Percentiles rank a stretch among this genome's conserved stretches.
These are phyloP conservation scores for Anastrepha obliqua DNA, from an alignment of 1,140 invertebrate species.

Conservation along the genomic window DNA sequence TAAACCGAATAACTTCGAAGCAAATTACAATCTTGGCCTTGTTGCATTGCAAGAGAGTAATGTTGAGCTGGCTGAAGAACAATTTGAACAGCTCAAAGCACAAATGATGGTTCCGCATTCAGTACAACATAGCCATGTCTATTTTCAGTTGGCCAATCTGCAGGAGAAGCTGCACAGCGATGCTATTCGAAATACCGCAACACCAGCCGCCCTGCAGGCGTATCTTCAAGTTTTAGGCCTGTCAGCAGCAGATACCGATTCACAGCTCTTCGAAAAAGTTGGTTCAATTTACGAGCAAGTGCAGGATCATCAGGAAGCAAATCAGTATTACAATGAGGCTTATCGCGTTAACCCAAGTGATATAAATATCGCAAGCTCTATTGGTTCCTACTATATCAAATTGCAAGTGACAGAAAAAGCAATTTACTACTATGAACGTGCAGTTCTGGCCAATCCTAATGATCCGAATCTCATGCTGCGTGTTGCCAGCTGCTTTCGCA, in stretches of 20 bases:
- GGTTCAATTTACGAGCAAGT: constrained; percentile 89
- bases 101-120: constrained; percentile 73
- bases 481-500: constrained; percentile 88
- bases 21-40: constrained; percentile 92
- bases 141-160: constrained; percentile 90
- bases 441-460: constrained; percentile 89
- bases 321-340: constrained; percentile 94
- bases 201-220: constrained; percentile 86
- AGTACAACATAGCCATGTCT: constrained; percentile 83
- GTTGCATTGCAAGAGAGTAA: constrained; percentile 82
- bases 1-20: constrained; percentile 91
- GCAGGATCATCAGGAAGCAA: constrained; percentile 93
- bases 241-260: constrained; percentile 84
- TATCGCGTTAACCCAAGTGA: constrained; percentile 93
- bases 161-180: constrained; percentile 78
- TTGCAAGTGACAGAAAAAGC: constrained; percentile 92
- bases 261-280: constrained; percentile 86
- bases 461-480: constrained; percentile 90
- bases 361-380: constrained; percentile 92
- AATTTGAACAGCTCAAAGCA: constrained; percentile 83
- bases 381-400: constrained; percentile 93
- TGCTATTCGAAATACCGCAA: constrained; percentile 76
- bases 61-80: constrained; percentile 78
- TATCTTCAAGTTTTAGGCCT: constrained; percentile 91
- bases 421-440: constrained; percentile 90